Base-by-base conservation (phyloP, 2,888 invertebrate genomes). In the Synergus gifuensis region DNA sequence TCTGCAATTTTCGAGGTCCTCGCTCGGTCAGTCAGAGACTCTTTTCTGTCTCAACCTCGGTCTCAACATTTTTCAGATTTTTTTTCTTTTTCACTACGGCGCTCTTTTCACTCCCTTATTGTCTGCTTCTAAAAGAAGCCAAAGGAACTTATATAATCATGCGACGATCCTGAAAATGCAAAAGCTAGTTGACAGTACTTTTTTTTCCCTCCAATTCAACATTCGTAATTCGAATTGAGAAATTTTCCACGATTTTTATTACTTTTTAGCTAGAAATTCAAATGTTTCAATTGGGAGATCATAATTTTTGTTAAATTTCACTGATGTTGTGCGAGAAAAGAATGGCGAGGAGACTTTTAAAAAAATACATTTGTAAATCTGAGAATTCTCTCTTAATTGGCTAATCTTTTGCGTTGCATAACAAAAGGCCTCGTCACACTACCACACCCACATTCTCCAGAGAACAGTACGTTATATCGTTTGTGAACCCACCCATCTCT, bases 1-100 rank as follows among this genome's bases (percentile, higher is more conserved):
- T 73, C n/a, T 73, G 69, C 49, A 73, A 73, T 73, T 73, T 73
- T 73, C 69, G 69, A 46, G 73, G 73, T 73, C 46, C 46, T 69
- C 69, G 44, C 67, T 36, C 22, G 54, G 54, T 36, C 73, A 73
- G 49, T 22, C n/a, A n/a, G 36, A n/a, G 36, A 73, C 73, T 73
- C 36, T 73, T 73, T 46, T 42, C 44, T 63, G 28, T 14, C 16
- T 63, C n/a, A n/a, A 18, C 44, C 22, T 42, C 44, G 28, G 28
- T 14, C 16, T 63, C n/a, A n/a, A 18, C 44, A 16, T 66, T 9
- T n/a, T 42, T 66, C 42, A 42, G 18, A 40, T 54, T 54, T 28
- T 44, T 69, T 69, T 69, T 69, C 36, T 73, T 73, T 7, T 36
- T n/a, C 49, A 54, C 54, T n/a, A 73, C n/a, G 49, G 36, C 49